These are phyloP conservation scores for Tokudaia tokunoshimensis DNA, from an alignment of 2,797 vertebrate species.

Conservation along the genomic window DNA sequence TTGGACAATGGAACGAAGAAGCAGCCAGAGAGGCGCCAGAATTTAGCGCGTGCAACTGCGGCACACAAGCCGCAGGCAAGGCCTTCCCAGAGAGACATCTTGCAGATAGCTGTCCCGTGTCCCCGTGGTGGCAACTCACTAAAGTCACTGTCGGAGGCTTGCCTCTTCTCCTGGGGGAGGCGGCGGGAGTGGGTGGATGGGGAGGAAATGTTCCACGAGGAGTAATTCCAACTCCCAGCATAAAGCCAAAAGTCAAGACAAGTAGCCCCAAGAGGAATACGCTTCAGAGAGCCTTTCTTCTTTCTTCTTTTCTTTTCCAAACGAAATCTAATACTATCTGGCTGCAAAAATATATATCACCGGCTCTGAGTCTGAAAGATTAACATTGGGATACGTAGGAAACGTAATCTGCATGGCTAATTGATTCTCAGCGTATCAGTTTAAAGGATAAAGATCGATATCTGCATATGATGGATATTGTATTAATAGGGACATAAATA, in stretches of 20 bases:
- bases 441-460: constrained; percentile 93
- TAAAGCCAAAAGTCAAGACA: constrained; percentile 70
- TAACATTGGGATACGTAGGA: constrained; percentile 92
- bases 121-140: rapidly evolving
- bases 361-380: constrained; percentile 85
- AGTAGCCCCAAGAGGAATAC: constrained; percentile 87
- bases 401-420: constrained; percentile 97
- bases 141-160: background rate
- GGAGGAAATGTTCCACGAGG: background rate
- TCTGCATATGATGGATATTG: constrained; percentile 93
- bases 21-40: background rate
- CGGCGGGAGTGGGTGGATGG: background rate
- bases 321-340: constrained; percentile 91
- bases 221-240: background rate
- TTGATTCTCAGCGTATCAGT: constrained; percentile 94
- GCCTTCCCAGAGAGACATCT: background rate
- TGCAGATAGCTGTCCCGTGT: background rate
- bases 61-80: background rate
- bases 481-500: constrained; percentile 94
- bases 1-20: background rate
- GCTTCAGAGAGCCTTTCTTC: constrained; percentile 59
- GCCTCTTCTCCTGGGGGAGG: background rate
- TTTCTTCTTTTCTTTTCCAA: constrained; percentile 69
- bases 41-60: rapidly evolving
- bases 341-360: constrained; percentile 86